These are phyloP conservation scores for Parapristionchus giblindavisi DNA, from an alignment of 2,888 invertebrate species.

Conservation along the genomic window DNA sequence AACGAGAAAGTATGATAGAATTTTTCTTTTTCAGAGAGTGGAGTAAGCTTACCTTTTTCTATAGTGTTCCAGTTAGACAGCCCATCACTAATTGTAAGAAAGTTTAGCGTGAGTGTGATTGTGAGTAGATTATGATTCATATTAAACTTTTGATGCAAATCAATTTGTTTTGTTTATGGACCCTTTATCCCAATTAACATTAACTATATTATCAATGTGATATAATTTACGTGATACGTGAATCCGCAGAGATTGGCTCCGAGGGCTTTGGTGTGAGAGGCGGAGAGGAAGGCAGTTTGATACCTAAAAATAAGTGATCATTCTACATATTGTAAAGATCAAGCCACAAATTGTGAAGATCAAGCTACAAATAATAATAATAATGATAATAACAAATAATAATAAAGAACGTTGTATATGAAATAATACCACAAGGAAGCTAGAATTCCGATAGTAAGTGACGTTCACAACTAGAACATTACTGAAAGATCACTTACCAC, in stretches of 20 bases:
- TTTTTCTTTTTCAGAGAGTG: too few relatives aligned
- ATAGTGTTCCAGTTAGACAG: too few relatives aligned
- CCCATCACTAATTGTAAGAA: too few relatives aligned
- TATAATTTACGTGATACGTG: background rate
- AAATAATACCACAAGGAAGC: background rate
- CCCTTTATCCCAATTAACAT: too few relatives aligned
- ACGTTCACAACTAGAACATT: background rate
- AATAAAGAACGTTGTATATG: background rate
- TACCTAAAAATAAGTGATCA: background rate
- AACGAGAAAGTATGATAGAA: too few relatives aligned
- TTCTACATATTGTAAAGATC: background rate
- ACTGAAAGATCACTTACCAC: slow-evolving; percentile 18
- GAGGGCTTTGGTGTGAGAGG: background rate
- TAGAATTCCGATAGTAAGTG: background rate
- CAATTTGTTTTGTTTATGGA: too few relatives aligned
- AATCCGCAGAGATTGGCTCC: slow-evolving; percentile 34
- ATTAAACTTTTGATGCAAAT: too few relatives aligned
- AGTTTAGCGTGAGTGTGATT: too few relatives aligned
- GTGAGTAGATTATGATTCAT: too few relatives aligned
- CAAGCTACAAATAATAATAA: background rate
- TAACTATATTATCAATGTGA: too few relatives aligned
- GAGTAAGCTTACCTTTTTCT: too few relatives aligned
- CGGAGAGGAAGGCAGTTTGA: slow-evolving; percentile 15
- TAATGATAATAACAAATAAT: background rate
- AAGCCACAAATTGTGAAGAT: background rate